Base-by-base conservation (phyloP, 2,797 vertebrate species). In the Halcyon leucocephala region DNA sequence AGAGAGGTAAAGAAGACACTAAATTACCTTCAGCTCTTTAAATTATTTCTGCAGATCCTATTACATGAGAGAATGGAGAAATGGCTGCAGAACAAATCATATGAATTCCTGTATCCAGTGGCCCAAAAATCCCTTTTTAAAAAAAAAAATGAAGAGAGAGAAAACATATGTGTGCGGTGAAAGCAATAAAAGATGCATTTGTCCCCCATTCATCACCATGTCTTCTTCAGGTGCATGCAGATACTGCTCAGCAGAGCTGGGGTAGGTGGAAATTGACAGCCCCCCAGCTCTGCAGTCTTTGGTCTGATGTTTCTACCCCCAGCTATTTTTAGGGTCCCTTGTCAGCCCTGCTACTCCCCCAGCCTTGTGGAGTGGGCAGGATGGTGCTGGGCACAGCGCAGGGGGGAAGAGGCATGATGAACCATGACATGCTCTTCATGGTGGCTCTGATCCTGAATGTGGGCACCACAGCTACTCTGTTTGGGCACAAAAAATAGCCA, bases 1-100 rank as follows among this genome's bases (percentile, higher is more conserved):
- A 95, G 91, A 87, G 77, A 89, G 51, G 95, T 86, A 90, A 89
- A 81, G 84, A 96, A 74, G 98, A 98, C 97, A 98, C 98, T 98
- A 98, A 98, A 98, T 99, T 99, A 98, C 98, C 98, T 99, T 98
- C 70, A 98, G 97, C 96, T 98, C 86, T 99, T 98, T 98, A 98
- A 98, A 99, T 99, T 98, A 98, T 99, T 99, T 98, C 98, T 99
- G 98, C 98, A 98, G 98, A 98, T 98, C 98, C 98, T 98, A 98
- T 98, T 99, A 98, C 96, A 97, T 98, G 97, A 98, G 98, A 95
- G 97, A 97, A 97, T 96, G 95, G 95, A 96, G 89, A 95, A 93
- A 94, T 93, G 94, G 97, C 98, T 98, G 97, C 98, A 98, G 98
- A 99, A 98, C 98, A 98, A 98, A 98, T 98, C 97, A 97, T 97